These are phyloP conservation scores for Drosophila teissieri DNA, from an alignment of 1,140 invertebrate genomes.

Conservation along the genomic window DNA sequence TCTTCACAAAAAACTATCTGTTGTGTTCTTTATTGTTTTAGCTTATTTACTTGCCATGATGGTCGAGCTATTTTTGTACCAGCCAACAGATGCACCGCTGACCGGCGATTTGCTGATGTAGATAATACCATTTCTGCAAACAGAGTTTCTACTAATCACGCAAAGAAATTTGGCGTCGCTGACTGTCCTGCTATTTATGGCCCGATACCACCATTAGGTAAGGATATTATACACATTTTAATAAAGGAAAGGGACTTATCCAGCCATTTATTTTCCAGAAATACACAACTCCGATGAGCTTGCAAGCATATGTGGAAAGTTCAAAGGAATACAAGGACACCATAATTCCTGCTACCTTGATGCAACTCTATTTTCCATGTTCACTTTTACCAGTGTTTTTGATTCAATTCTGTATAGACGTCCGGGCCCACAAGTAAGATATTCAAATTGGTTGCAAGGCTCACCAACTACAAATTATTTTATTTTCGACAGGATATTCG, in stretches of 20 bases:
- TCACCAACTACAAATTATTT: not conserved
- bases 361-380: constrained; percentile 98
- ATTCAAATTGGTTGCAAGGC: not conserved
- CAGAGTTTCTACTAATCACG: constrained; percentile 40
- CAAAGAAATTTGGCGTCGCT: constrained; percentile 84
- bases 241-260: too few species aligned
- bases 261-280: constrained; percentile 37
- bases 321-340: constrained; percentile 97
- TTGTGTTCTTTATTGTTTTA: constrained; percentile 5
- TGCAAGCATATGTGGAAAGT: constrained; percentile 90
- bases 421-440: constrained; percentile 87
- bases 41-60: constrained; percentile 72
- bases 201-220: constrained; percentile 90
- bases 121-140: constrained; percentile 44
- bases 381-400: constrained; percentile 97
- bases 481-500: constrained; percentile 88
- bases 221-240: constrained; percentile 33
- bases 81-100: constrained; percentile 90
- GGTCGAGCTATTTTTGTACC: constrained; percentile 91
- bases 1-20: not conserved
- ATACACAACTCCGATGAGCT: constrained; percentile 86
- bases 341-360: constrained; percentile 99
- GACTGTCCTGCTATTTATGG: constrained; percentile 92
- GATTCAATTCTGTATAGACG: constrained; percentile 94
- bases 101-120: constrained; percentile 90